These are phyloP conservation scores for Strigamia maritima DNA, from an alignment of 2,888 invertebrate species.

Conservation along the genomic window DNA sequence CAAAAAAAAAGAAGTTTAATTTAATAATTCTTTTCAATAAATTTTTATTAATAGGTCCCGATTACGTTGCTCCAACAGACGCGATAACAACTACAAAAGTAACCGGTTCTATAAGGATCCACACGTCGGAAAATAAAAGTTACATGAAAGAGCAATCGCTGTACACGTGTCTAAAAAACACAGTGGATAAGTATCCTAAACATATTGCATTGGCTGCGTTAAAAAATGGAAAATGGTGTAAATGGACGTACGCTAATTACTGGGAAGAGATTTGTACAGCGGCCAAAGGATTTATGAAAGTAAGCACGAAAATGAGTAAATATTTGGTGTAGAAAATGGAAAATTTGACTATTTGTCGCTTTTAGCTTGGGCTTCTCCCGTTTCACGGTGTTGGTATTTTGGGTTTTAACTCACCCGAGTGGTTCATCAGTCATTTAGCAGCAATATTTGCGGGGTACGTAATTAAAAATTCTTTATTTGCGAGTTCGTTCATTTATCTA, in stretches of 20 bases:
- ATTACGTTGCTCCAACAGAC: no score
- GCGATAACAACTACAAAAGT: no score
- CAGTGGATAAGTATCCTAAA: neutral
- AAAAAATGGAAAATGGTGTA: neutral
- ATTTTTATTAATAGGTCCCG: no score
- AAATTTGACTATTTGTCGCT: neutral
- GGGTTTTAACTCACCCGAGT: conserved; percentile 88
- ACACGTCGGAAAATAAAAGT: no score
- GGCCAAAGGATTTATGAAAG: conserved; percentile 4
- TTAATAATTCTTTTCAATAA: no score
- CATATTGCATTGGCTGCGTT: neutral
- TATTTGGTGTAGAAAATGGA: neutral
- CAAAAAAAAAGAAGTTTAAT: no score
- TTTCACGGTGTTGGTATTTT: conserved; percentile 80
- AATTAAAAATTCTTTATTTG: neutral
- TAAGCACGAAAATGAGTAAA: neutral
- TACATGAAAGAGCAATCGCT: no score
- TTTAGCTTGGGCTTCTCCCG: conserved; percentile 72
- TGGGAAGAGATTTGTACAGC: neutral
- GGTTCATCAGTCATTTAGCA: conserved; percentile 80
- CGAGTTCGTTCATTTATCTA: no score
- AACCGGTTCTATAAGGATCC: no score
- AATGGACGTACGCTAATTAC: neutral
- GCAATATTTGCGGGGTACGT: conserved; percentile 88
- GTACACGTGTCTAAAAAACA: no score